Evolutionary conservation across 2,797 vertebrate species (phyloP).

Genomic region (Coracias cyanogaster): DNA sequence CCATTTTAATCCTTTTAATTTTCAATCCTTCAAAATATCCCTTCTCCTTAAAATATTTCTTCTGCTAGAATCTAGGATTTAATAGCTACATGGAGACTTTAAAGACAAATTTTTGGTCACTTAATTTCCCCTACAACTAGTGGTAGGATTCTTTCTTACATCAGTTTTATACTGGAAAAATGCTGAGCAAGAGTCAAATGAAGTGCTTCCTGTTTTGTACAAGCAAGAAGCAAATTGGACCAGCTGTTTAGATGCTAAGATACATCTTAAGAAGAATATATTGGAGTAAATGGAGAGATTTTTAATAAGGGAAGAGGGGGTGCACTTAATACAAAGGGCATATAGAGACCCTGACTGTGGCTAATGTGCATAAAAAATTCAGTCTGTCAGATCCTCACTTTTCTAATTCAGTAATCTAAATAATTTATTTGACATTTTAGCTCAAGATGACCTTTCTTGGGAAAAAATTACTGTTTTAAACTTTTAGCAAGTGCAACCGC

Average conservation of each 20-base stretch:
- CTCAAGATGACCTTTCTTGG: slow-evolving; percentile 89
- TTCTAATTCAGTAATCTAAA: slow-evolving; percentile 91
- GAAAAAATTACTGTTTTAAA: slow-evolving; percentile 90
- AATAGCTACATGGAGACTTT: neutral
- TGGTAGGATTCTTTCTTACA: neutral
- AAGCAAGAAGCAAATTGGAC: slow-evolving; percentile 39
- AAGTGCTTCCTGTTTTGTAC: neutral
- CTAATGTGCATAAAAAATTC: slow-evolving; percentile 90
- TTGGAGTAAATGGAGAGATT: slow-evolving; percentile 73
- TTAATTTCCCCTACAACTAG: neutral
- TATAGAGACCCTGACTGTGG: slow-evolving; percentile 82
- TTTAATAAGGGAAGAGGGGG: slow-evolving; percentile 78
- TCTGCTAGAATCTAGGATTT: neutral
- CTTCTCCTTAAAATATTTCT: neutral
- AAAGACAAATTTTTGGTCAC: neutral
- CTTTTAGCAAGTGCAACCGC: slow-evolving; percentile 87
- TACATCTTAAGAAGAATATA: slow-evolving; percentile 70
- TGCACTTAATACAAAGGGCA: slow-evolving; percentile 82
- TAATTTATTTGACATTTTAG: slow-evolving; percentile 91
- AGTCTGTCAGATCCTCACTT: slow-evolving; percentile 88
- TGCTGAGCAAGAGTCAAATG: neutral
- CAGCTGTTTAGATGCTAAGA: slow-evolving; percentile 68
- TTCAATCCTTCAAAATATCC: neutral
- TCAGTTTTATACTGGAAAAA: neutral
- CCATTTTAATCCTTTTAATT: neutral